Evolutionary conservation across 2,888 invertebrate genomes (phyloP).

Genomic region (Boloria euphrosyne): DNA sequence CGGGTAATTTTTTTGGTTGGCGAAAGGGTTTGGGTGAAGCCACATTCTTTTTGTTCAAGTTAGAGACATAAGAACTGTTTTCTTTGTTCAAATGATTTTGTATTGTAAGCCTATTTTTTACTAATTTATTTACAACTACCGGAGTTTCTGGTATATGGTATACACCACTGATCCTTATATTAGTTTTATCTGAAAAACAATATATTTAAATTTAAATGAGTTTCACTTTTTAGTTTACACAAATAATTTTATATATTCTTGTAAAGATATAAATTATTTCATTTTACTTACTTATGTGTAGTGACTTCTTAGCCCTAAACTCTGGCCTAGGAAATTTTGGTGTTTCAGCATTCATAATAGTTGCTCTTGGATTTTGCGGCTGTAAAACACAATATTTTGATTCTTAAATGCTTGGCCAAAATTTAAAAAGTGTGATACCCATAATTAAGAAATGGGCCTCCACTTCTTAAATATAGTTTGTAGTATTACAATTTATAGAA

Average conservation of each 20-base stretch:
- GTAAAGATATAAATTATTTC: no score
- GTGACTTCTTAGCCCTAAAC: conserved; percentile 56
- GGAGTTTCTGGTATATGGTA: conserved; percentile 66
- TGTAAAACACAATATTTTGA: conserved; percentile 45
- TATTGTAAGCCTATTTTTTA: conserved; percentile 49
- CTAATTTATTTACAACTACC: conserved; percentile 43
- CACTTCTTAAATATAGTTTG: no score
- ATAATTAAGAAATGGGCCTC: no score
- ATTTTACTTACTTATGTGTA: conserved; percentile 51
- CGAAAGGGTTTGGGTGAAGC: conserved; percentile 38
- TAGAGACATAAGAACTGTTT: conserved; percentile 48
- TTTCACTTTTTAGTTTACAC: no score
- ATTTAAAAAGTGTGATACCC: neutral
- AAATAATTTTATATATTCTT: no score
- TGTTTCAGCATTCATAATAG: conserved; percentile 52
- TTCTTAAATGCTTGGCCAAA: neutral
- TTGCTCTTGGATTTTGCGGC: conserved; percentile 49
- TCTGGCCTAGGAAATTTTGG: conserved; percentile 64
- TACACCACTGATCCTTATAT: conserved; percentile 67
- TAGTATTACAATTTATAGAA: no score
- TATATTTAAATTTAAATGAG: conserved; percentile 10
- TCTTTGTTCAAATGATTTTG: conserved; percentile 56
- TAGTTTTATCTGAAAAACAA: conserved; percentile 53
- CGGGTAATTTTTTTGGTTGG: conserved; percentile 32
- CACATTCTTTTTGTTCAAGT: conserved; percentile 40